Evolutionary conservation across 2,797 vertebrate genomes (phyloP), one percentile per base, ranked within the genome.

Genomic region (Spea hammondii): DNA sequence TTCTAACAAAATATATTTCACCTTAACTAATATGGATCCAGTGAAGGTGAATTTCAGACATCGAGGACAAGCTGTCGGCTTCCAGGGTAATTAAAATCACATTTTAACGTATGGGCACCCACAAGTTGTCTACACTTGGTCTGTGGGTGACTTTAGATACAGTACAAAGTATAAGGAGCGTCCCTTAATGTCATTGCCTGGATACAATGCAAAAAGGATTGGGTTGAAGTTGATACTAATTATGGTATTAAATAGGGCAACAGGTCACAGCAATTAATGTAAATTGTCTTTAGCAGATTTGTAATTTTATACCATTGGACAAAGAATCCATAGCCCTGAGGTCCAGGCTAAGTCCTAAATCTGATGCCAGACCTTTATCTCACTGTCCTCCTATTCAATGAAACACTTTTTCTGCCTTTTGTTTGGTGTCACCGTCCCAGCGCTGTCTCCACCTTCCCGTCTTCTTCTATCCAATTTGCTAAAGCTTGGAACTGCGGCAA

Each of bases 191-290:
- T 17, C 17, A 17, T 17, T 17, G 17, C 17, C 17, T 17, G 32
- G 32, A 32, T 32, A 32, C 32, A 32, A 32, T 32, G 32, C 32
- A 32, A 32, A 32, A 32, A 32, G 32, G 32, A 1, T 47, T 51
- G 12, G 1, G 64, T 67, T 72, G 60, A n/a, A 48, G 55, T 53
- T 54, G 71, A 73, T 60, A 57, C 66, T 59, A 78, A 82, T 78
- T 78, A 82, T 65, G 66, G 80, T 74, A 77, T 78, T 82, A 74
- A 82, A 70, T 70, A 81, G 80, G 76, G 74, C 76, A 78, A 8
- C 57, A 69, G 80, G 76, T 82, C 80, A 70, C 49, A 65, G 50
- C 49, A 67, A 49, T 62, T 50, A 82, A 64, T 78, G 65, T 70
- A 67, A 78, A 74, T 78, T 65, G 65, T 66, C 53, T 72, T 77